A percentile compares a stretch with the other conserved stretches of the same genome.
These are phyloP conservation scores for Mus pahari DNA, from an alignment of 2,113 vertebrate species.

Conservation along the genomic window DNA sequence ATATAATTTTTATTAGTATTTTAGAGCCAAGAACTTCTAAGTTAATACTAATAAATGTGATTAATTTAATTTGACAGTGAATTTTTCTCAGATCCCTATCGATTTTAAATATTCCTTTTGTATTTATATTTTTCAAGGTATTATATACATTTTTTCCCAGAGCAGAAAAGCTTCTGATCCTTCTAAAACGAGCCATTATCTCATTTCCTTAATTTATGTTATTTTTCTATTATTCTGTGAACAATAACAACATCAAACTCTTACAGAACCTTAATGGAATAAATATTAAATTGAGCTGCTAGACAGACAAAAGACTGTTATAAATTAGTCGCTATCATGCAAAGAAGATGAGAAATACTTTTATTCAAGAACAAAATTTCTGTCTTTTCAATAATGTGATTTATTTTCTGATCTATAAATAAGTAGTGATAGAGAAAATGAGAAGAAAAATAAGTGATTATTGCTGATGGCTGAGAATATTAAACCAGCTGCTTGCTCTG, in stretches of 20 bases:
- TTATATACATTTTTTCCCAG: background rate
- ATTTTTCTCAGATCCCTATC: background rate
- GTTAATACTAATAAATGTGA: background rate
- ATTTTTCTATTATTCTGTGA: conserved; percentile 63
- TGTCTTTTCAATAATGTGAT: conserved; percentile 45
- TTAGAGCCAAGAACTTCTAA: conserved; percentile 1
- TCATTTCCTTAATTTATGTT: conserved; percentile 37
- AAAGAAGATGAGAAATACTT: conserved; percentile 74
- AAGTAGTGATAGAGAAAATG: background rate
- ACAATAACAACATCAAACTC: conserved; percentile 58
- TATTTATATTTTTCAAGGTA: conserved; percentile 38
- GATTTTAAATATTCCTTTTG: conserved; percentile 54
- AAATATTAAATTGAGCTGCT: conserved; percentile 69
- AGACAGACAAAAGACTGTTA: conserved; percentile 73
- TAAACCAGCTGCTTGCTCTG: conserved; percentile 53
- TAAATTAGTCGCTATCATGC: conserved; percentile 71
- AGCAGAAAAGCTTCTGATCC: conserved; percentile 20
- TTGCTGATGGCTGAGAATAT: conserved; percentile 48
- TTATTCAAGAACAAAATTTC: conserved; percentile 67
- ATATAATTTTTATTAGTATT: background rate
- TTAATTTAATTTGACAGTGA: conserved; percentile 11
- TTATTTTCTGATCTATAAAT: conserved; percentile 54
- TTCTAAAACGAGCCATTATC: conserved; percentile 61
- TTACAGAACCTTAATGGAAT: conserved; percentile 53
- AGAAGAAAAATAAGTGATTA: background rate